These are phyloP conservation scores for Gopherus evgoodei DNA, from an alignment of 2,113 vertebrate genomes.

Conservation along the genomic window DNA sequence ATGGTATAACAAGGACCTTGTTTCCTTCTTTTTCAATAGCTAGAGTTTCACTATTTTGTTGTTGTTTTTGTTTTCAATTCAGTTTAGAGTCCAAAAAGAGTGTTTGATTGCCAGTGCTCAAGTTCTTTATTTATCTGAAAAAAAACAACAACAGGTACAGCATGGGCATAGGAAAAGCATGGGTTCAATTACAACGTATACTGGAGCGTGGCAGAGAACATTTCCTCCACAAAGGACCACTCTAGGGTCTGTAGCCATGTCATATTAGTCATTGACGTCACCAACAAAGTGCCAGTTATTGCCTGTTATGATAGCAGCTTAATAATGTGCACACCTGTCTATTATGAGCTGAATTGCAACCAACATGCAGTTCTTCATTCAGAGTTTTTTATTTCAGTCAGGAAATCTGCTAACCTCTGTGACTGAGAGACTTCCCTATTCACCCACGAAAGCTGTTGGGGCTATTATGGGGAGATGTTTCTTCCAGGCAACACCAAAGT, in stretches of 20 bases:
- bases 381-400: not conserved
- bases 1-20: not conserved
- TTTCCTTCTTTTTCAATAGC: not conserved
- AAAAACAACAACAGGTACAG: not conserved
- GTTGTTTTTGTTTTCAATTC: not conserved
- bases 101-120: not conserved
- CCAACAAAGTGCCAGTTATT: not conserved
- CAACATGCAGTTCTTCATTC: not conserved
- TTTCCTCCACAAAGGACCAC: not conserved
- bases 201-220: not conserved
- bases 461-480: no score
- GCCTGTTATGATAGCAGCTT: not conserved
- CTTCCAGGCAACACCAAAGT: no score
- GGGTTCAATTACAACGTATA: not conserved
- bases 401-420: not conserved
- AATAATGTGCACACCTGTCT: not conserved
- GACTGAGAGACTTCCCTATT: not conserved
- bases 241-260: rapidly evolving
- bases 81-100: rapidly evolving
- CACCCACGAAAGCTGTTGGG: no score
- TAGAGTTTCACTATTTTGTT: not conserved
- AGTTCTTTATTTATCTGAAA: not conserved
- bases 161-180: not conserved
- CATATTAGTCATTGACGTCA: not conserved
- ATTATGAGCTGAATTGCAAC: not conserved